A percentile compares a stretch with the other conserved stretches of the same genome.
These are phyloP conservation scores for Hozukius guyotensis DNA, from an alignment of 2,797 vertebrate genomes.

Conservation along the genomic window DNA sequence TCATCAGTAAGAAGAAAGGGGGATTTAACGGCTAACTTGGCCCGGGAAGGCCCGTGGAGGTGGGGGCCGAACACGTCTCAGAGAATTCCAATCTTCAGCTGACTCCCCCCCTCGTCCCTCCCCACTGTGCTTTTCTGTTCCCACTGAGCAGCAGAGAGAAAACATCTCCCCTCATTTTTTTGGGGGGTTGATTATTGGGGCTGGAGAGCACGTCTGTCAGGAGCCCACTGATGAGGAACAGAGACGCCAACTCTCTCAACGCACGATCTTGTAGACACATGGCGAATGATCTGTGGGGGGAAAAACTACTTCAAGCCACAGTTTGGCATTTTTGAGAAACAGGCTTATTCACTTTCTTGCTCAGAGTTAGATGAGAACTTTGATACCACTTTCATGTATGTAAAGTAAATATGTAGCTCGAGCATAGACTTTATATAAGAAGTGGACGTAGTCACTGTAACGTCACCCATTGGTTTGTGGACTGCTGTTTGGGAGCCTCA, in stretches of 20 bases:
- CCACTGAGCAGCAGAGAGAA: conserved; percentile 50
- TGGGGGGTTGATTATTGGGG: conserved; percentile 59
- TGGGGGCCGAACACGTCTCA: conserved; percentile 51
- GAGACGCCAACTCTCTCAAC: conserved; percentile 43
- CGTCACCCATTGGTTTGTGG: too few species aligned
- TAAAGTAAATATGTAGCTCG: not conserved
- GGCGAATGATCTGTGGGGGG: conserved; percentile 19
- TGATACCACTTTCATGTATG: not conserved
- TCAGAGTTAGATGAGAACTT: not conserved
- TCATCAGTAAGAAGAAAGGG: conserved; percentile 78
- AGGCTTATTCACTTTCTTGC: conserved; percentile 2
- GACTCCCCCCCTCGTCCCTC: conserved; percentile 16
- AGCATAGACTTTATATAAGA: too few species aligned
- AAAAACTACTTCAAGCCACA: conserved; percentile 16
- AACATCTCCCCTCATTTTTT: conserved; percentile 53
- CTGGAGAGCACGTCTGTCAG: conserved; percentile 66
- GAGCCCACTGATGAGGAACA: conserved; percentile 67
- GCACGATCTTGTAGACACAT: conserved; percentile 37
- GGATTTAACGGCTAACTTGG: conserved; percentile 79
- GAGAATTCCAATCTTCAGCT: conserved; percentile 63
- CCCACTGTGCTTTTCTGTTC: conserved; percentile 61
- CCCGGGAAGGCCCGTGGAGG: conserved; percentile 48
- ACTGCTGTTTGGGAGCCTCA: too few species aligned
- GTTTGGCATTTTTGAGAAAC: conserved; percentile 18
- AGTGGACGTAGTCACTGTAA: too few species aligned